Base-by-base conservation (phyloP, 1,140 invertebrate species). In the Sminthurinus signatus region DNA sequence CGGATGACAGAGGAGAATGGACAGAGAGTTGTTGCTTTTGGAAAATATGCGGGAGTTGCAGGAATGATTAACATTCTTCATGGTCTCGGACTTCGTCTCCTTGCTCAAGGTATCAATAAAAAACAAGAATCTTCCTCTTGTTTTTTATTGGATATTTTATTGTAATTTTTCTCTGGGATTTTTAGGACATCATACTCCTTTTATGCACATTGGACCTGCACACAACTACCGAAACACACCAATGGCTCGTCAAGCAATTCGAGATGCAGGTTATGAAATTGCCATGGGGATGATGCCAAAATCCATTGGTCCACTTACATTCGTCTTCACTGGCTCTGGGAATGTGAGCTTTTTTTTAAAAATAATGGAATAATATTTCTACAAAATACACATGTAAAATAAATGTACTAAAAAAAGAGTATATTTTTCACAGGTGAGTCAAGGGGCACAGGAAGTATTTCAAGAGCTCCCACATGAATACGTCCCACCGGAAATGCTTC, bases 21-120 rank as follows among this genome's bases (percentile, higher is more conserved):
- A 0, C 87, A 93, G 56, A 79, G 97, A 23, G 85, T 97, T 15
- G 96, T 99, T 5, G 96, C 96, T 2, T 99, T 99, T 80, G 97
- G 97, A 0, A 98, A 97, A 76, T 99, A 97, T 79, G 96, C 96
- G 0, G 95, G 96, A 2, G 92, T 99, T 2, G 93, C 96, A 21
- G 97, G 97, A 1, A 98, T 97, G 88, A 91, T 99, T 28, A 98
- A 99, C 75, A 98, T 99, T 69, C 80, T 99, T 1, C 96, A 99
- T 74, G 96, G 97, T 2, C 78, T 99, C 14, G 96, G 96, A 2
- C 80, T 99, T 1, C 80, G 97, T 46, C 80, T 99, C 0, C 76
- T 99, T 32, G 97, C 96, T 0, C n/a, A n/a, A n/a, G n/a, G n/a
- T n/a, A n/a, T n/a, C n/a, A n/a, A n/a, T n/a, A 75, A 99, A 2